Percentiles rank a stretch among this genome's conserved stretches.
Conservation (phyloP, 1,140 invertebrate species). For the Zophobas morio region DNA sequence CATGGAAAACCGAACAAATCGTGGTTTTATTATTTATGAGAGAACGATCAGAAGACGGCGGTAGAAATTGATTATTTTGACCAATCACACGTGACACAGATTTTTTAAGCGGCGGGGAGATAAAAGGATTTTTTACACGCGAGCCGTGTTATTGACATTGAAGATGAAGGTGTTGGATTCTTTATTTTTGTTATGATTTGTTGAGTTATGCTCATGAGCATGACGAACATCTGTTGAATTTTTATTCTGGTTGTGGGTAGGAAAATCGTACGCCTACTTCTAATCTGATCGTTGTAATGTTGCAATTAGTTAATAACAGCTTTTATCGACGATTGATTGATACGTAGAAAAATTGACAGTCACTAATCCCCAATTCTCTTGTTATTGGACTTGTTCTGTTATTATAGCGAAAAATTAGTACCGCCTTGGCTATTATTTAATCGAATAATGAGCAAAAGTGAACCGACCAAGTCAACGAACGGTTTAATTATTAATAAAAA, state of each 20-base stretch:
- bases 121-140: not conserved
- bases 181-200: conserved; percentile 1
- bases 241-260: not conserved
- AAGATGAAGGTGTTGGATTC: not conserved
- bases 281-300: not conserved
- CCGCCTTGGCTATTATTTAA: not conserved
- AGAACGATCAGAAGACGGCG: not conserved
- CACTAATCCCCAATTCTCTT: not conserved
- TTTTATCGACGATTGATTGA: not conserved
- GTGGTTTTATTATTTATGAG: conserved; percentile 17
- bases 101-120: not conserved
- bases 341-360: not conserved
- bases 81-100: conserved; percentile 11
- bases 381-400: not conserved
- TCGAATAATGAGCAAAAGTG: not conserved
- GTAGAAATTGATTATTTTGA: conserved; percentile 3
- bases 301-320: not conserved
- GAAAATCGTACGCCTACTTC: not conserved
- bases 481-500: conserved; percentile 4
- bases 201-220: not conserved
- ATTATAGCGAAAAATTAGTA: not conserved
- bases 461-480: not conserved
- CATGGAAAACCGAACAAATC: conserved; percentile 13
- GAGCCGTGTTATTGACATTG: not conserved
- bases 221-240: conserved; percentile 1